These are phyloP conservation scores for Bugulina stolonifera DNA, from an alignment of 2,888 invertebrate genomes.

Conservation along the genomic window DNA sequence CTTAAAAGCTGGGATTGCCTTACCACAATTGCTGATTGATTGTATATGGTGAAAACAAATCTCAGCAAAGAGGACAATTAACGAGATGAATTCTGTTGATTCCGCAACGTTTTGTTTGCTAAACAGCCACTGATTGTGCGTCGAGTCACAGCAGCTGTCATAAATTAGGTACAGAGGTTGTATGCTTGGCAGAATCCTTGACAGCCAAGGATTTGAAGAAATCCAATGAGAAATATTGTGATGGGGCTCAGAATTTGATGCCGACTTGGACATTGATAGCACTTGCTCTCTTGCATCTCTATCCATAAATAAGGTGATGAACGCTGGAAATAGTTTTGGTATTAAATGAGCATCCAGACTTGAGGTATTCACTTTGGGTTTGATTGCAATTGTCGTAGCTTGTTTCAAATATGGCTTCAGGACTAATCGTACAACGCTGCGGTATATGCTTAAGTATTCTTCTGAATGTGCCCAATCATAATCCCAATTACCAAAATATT, in stretches of 20 bases:
- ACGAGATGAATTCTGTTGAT: neutral
- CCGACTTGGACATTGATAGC: neutral
- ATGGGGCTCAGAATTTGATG: neutral
- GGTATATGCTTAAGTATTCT: neutral
- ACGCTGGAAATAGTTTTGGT: conserved; percentile 5
- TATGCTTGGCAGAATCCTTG: neutral
- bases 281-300: neutral
- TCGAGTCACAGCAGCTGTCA: neutral
- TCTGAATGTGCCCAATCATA: neutral
- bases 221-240: neutral
- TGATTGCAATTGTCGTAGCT: neutral
- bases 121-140: neutral
- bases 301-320: neutral
- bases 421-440: neutral
- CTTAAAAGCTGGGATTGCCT: neutral
- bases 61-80: neutral
- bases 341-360: neutral
- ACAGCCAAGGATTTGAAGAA: neutral
- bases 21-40: neutral
- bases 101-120: neutral
- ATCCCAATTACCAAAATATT: neutral
- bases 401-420: neutral
- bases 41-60: neutral
- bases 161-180: conserved; percentile 28
- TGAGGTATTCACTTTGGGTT: neutral